Evolutionary conservation across 2,888 invertebrate species (phyloP).

Genomic region (Penaeus monodon): DNA sequence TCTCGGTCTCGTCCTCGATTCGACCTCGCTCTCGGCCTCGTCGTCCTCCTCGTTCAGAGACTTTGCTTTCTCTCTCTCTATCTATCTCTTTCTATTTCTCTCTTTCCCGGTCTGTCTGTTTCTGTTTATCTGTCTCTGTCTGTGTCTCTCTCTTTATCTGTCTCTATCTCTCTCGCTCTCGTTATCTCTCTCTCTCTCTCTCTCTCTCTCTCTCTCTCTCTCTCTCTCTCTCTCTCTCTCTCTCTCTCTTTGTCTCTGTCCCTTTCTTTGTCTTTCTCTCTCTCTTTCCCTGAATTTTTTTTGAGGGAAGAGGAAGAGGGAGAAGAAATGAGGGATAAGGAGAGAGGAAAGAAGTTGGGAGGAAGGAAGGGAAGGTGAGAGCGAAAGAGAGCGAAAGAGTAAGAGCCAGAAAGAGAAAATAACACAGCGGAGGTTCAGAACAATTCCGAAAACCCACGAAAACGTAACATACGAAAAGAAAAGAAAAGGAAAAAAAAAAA

Average conservation of each 20-base stretch:
- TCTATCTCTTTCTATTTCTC: too few species aligned
- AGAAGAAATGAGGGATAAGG: background rate
- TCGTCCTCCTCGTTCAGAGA: too few species aligned
- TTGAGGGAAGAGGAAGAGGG: background rate
- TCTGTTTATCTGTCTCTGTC: background rate
- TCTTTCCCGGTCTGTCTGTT: too few species aligned
- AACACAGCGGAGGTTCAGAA: too few species aligned
- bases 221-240: background rate
- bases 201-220: background rate
- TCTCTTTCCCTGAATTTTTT: background rate
- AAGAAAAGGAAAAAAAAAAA: too few species aligned
- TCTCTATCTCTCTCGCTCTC: background rate
- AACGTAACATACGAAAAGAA: too few species aligned
- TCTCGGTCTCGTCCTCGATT: too few species aligned
- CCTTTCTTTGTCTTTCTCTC: background rate
- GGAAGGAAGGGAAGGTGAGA: conserved; percentile 4
- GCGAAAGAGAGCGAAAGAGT: conserved; percentile 26
- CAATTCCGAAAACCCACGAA: too few species aligned
- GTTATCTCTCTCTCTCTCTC: background rate
- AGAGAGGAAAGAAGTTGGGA: background rate
- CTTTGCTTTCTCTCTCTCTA: too few species aligned
- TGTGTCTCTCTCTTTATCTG: too few species aligned
- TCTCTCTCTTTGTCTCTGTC: background rate
- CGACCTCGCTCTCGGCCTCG: too few species aligned
- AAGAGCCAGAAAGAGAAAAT: too few species aligned